Evolutionary conservation across 2,113 vertebrate genomes (phyloP).

Genomic region (Telmatochromis brichardi): DNA sequence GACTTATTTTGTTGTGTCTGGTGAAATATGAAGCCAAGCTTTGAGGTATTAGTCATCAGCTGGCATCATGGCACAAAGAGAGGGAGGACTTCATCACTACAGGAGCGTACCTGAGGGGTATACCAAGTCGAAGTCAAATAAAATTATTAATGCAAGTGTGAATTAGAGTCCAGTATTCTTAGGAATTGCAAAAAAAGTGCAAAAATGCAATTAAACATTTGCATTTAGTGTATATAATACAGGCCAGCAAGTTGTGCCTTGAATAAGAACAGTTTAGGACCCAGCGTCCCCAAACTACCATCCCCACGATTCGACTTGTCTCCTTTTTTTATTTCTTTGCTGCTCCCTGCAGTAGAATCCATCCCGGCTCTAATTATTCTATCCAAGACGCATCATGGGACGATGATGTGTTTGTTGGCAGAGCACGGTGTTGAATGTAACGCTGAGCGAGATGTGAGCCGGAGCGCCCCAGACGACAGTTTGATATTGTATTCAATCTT

Average conservation of each 20-base stretch:
- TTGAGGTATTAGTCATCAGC: constrained; percentile 8
- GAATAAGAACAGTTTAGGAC: not conserved
- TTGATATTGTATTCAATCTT: not conserved
- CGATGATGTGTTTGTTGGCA: not conserved
- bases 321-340: constrained; percentile 13
- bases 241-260: constrained; percentile 30
- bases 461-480: not conserved
- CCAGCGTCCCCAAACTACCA: not conserved
- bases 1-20: not conserved
- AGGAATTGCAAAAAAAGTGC: not conserved
- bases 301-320: not conserved
- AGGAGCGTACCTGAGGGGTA: not conserved
- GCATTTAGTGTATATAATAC: not conserved
- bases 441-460: not conserved
- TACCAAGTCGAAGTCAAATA: not conserved
- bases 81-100: constrained; percentile 18
- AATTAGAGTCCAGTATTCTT: not conserved
- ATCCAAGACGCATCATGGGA: not conserved
- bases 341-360: not conserved
- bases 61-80: not conserved
- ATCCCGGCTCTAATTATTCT: not conserved
- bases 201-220: not conserved
- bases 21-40: constrained; percentile 24
- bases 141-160: not conserved
- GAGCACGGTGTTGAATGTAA: constrained; percentile 51